These are phyloP conservation scores for Paratilapia polleni DNA, from an alignment of 2,113 vertebrate genomes.

Conservation along the genomic window DNA sequence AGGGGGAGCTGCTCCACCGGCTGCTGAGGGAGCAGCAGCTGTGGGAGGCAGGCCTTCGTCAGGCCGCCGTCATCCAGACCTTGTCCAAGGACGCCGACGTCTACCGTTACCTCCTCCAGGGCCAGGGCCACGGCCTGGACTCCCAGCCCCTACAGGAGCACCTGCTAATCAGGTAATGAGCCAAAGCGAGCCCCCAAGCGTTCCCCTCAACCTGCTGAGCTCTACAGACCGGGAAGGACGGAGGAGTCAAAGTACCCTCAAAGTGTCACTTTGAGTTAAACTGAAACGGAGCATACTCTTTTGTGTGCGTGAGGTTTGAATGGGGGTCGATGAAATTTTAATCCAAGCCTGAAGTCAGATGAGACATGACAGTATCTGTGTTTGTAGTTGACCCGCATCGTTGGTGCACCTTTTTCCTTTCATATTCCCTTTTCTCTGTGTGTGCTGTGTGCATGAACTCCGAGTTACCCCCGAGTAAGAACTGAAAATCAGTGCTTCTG, in stretches of 20 bases:
- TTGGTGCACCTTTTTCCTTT: background rate
- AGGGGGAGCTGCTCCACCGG: slow-evolving; percentile 74
- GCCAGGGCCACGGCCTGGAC: slow-evolving; percentile 61
- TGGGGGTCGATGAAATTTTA: slow-evolving; percentile 27
- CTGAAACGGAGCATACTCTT: background rate
- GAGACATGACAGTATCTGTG: slow-evolving; percentile 19
- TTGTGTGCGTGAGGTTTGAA: background rate
- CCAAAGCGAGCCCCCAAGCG: background rate
- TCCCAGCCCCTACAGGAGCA: slow-evolving; percentile 73
- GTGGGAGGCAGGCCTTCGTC: slow-evolving; percentile 76
- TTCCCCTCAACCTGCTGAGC: slow-evolving; percentile 1
- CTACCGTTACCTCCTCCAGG: slow-evolving; percentile 74
- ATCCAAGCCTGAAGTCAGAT: slow-evolving; percentile 31
- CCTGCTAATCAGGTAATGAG: slow-evolving; percentile 80
- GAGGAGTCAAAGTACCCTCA: background rate
- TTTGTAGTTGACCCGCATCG: background rate
- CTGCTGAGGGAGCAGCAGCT: slow-evolving; percentile 76
- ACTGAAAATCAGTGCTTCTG: background rate
- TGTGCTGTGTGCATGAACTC: background rate
- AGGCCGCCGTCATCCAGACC: slow-evolving; percentile 71
- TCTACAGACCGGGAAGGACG: background rate
- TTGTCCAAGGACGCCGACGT: slow-evolving; percentile 79
- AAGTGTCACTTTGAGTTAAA: slow-evolving; percentile 11
- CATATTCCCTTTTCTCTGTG: background rate
- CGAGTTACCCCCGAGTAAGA: background rate